A percentile compares a stretch with the other conserved stretches of the same genome.
Conservation (phyloP, 2,888 invertebrate genomes). For the Oligia fasciuncula region DNA sequence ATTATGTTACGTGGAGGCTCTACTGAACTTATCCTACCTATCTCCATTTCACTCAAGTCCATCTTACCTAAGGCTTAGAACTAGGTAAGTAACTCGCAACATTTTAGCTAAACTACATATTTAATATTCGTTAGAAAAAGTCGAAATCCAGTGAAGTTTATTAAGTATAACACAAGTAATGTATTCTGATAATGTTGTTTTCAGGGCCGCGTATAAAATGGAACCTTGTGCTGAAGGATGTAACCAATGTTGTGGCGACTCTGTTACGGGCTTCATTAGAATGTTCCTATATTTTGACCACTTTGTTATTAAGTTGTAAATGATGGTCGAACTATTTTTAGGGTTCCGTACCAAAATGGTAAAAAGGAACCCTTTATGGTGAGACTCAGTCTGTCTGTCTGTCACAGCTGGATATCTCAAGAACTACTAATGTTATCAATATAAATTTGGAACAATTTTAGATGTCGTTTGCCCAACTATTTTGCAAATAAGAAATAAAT, state of each 20-base stretch:
- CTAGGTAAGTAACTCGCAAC: neutral
- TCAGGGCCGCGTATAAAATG: slow-evolving; percentile 37
- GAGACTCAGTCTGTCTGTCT: too few relatives aligned
- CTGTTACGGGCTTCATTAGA: slow-evolving; percentile 15
- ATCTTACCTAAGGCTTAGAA: neutral
- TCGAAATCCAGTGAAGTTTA: slow-evolving; percentile 39
- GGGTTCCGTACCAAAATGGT: too few relatives aligned
- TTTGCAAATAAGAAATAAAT: too few relatives aligned
- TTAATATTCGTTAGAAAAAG: slow-evolving; percentile 33
- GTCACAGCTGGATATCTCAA: too few relatives aligned
- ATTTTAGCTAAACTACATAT: neutral
- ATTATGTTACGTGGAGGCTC: too few relatives aligned
- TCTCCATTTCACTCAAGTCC: neutral
- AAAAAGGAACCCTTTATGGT: too few relatives aligned
- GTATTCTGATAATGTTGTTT: slow-evolving; percentile 47
- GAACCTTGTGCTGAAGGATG: slow-evolving; percentile 55
- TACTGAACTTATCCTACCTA: too few relatives aligned
- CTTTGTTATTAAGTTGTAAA: slow-evolving; percentile 8
- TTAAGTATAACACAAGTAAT: slow-evolving; percentile 43
- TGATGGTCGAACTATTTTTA: neutral
- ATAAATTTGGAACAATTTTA: too few relatives aligned
- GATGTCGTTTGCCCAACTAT: too few relatives aligned
- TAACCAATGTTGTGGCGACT: slow-evolving; percentile 24
- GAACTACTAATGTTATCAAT: too few relatives aligned
- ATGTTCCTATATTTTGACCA: slow-evolving; percentile 13